Base-by-base conservation (phyloP, 2,113 vertebrate genomes). In the Anolis sagrei region DNA sequence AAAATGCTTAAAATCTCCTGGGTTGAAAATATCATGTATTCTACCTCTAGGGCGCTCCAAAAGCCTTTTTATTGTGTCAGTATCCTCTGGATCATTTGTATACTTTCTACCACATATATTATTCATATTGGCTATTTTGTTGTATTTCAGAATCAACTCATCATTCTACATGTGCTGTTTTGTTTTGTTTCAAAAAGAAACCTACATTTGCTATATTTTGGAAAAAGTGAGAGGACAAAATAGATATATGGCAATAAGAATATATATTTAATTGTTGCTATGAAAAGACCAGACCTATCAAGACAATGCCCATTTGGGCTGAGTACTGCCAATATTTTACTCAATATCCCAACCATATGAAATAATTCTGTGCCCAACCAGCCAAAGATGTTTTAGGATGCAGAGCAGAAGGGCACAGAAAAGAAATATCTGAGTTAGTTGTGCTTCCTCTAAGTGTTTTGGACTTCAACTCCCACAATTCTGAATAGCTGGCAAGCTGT, bases 1-100 rank as follows among this genome's bases (percentile, higher is more conserved):
- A 81, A 69, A 81, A 90, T 82, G 81, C 88, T 64, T 91, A 91
- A 89, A 95, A 94, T 64, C 86, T 89, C 75, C 27, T 48, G 81
- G 89, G 93, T 93, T 91, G 91, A 94, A 96, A 96, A 93, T 90
- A 91, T 74, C 70, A 74, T 76, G 81, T 93, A 87, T 95, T 95
- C 94, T 93, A 89, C 93, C 95, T 88, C 74, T 1, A 93, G 90
- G 93, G 91, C 85, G 86, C 92, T 94, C 94, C 91, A 89, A 93
- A 93, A 91, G 92, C 81, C 90, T 93, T 95, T 95, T 94, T 94
- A 95, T 93, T 91, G 93, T 92, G 92, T 91, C 92, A 87, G 77
- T 87, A 90, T 82, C 82, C 87, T 82, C 81, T 87, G 44, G 76
- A 91, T 93, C 94, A 85, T 91, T 93, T 91, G 16, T 90, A 84